phyloP scores from a whole-genome alignment of 2,113 vertebrate species.

The Strix uralensis region DNA sequence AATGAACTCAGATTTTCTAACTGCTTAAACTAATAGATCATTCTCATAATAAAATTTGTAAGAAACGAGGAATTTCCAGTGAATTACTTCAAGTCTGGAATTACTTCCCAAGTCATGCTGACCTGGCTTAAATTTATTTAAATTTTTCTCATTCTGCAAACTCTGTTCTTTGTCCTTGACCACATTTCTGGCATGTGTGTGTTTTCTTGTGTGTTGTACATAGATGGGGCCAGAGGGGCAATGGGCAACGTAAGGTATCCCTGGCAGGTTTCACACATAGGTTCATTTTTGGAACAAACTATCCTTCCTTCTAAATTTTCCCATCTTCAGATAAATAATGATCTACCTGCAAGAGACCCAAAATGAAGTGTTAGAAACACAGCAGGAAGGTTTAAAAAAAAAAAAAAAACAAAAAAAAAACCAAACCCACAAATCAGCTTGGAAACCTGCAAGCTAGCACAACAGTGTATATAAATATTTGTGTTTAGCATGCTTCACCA shows the following conservation, averaged over 20 bases:
- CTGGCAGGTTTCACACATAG: neutral
- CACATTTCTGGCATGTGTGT: accelerated
- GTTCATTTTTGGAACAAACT: neutral
- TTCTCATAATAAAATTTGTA: neutral
- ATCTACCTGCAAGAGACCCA: neutral
- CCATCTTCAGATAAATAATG: neutral
- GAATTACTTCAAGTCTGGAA: neutral
- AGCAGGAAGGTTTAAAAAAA: neutral
- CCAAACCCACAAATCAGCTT: neutral
- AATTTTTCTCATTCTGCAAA: neutral
- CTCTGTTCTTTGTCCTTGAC: neutral
- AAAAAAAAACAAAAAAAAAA: neutral
- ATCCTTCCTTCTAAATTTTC: neutral
- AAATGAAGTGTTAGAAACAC: neutral
- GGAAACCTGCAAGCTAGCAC: neutral
- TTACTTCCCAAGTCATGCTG: neutral
- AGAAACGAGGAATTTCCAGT: neutral
- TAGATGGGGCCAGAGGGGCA: neutral
- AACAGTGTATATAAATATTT: neutral
- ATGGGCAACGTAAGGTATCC: neutral
- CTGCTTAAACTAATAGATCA: neutral
- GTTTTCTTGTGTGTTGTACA: too few relatives aligned
- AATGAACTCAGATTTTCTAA: too few relatives aligned
- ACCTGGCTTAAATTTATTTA: neutral
- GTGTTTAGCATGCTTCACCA: neutral